Conservation (phyloP, 2,888 invertebrate genomes). For the Petrolisthes manimaculis region DNA sequence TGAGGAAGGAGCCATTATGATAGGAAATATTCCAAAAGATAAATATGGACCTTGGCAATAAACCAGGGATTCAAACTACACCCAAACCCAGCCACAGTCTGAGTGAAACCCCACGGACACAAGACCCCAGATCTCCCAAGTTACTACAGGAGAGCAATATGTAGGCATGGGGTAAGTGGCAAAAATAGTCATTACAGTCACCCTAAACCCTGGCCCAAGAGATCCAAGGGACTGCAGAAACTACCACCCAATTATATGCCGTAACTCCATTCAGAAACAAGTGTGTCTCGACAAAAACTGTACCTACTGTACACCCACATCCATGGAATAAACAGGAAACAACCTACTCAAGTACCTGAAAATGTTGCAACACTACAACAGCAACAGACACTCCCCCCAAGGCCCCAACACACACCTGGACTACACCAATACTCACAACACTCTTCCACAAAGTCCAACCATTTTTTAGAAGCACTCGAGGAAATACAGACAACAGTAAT, state of each 20-base stretch:
- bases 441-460: no score
- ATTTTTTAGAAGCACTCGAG: no score
- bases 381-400: not conserved
- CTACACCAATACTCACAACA: no score
- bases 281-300: not conserved
- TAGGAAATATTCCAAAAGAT: not conserved
- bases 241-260: not conserved
- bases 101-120: not conserved
- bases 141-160: not conserved
- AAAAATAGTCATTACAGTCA: not conserved
- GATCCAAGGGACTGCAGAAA: not conserved
- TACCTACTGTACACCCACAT: not conserved
- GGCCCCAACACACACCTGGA: no score
- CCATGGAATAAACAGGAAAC: not conserved
- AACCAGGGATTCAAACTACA: not conserved
- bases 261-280: not conserved
- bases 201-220: not conserved
- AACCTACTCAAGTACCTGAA: not conserved
- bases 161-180: not conserved
- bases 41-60: not conserved
- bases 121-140: not conserved
- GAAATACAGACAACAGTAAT: no score
- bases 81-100: not conserved
- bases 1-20: not conserved
- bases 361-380: not conserved